Evolutionary conservation across 2,888 invertebrate species (phyloP).

Genomic region (Aelia acuminata): DNA sequence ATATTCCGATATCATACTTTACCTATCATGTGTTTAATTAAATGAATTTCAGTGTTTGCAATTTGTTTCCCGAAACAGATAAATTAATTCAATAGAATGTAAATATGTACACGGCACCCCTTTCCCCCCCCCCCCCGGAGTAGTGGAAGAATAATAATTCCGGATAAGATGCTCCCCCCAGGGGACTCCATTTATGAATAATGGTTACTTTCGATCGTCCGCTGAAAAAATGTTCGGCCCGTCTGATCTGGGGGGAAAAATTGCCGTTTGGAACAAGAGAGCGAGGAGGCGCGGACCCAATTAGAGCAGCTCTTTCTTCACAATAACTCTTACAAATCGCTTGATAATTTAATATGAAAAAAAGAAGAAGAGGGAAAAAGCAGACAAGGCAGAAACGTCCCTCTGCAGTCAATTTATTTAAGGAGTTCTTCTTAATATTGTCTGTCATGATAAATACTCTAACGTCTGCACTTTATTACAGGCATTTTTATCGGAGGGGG

Average conservation of each 20-base stretch:
- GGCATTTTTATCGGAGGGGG: conserved; percentile 10
- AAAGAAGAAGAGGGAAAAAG: conserved; percentile 1
- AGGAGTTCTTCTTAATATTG: conserved; percentile 31
- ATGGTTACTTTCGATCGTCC: conserved; percentile 23
- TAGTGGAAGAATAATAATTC: conserved; percentile 9
- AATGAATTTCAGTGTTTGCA: not conserved
- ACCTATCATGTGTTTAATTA: too few relatives aligned
- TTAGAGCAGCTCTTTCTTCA: conserved; percentile 18
- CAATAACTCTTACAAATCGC: conserved; percentile 46
- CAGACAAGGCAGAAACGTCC: conserved; percentile 46
- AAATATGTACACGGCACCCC: not conserved
- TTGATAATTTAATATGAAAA: conserved; percentile 42
- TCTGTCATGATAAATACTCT: conserved; percentile 36
- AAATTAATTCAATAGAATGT: conserved; percentile 5
- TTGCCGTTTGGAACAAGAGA: not conserved
- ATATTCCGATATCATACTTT: too few relatives aligned
- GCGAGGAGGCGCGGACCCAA: not conserved
- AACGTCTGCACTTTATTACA: conserved; percentile 33
- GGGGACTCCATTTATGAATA: conserved; percentile 39
- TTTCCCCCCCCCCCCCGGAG: not conserved
- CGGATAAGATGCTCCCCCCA: not conserved
- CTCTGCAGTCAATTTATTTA: conserved; percentile 39
- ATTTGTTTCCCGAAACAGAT: not conserved
- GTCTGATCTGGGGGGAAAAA: conserved; percentile 36
- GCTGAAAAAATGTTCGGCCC: not conserved